These are phyloP conservation scores for Diadophis punctatus DNA, from an alignment of 2,113 vertebrate genomes.

Conservation along the genomic window DNA sequence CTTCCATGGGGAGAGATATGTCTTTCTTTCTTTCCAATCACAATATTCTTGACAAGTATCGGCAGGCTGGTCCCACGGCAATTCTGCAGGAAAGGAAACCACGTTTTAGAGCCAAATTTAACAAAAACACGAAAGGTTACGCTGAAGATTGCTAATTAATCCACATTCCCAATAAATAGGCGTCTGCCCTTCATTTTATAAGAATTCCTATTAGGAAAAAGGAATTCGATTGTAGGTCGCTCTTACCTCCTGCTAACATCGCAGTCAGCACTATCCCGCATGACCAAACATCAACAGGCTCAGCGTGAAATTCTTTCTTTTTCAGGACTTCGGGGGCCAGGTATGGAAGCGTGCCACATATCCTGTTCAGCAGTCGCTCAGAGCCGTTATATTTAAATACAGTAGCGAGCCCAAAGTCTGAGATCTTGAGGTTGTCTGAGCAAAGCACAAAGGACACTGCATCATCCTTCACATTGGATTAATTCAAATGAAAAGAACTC, in stretches of 20 bases:
- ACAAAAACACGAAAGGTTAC: not conserved
- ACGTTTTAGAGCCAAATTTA: not conserved
- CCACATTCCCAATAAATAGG: not conserved
- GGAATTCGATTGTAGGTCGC: not conserved
- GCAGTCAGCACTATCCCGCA: slow-evolving; percentile 95
- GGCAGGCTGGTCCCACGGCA: slow-evolving; percentile 95
- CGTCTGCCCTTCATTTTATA: not conserved
- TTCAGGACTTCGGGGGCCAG: slow-evolving; percentile 92
- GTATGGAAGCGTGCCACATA: slow-evolving; percentile 93
- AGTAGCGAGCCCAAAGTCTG: slow-evolving; percentile 93
- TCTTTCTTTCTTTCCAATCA: slow-evolving; percentile 93
- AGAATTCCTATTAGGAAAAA: not conserved
- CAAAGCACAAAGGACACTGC: not conserved
- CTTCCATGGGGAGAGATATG: slow-evolving; percentile 91
- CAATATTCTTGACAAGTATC: slow-evolving; percentile 92
- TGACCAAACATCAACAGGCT: slow-evolving; percentile 92
- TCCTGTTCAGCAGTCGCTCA: slow-evolving; percentile 81
- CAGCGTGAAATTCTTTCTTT: slow-evolving; percentile 80
- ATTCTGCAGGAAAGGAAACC: slow-evolving; percentile 68
- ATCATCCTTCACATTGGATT: not conserved
- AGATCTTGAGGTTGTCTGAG: slow-evolving; percentile 92
- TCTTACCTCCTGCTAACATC: slow-evolving; percentile 93
- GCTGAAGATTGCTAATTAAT: too few relatives aligned
- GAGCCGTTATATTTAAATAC: slow-evolving; percentile 88
- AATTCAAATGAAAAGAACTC: not conserved